Evolutionary conservation across 1,140 invertebrate species (phyloP).

Genomic region (Drosophila gunungcola): DNA sequence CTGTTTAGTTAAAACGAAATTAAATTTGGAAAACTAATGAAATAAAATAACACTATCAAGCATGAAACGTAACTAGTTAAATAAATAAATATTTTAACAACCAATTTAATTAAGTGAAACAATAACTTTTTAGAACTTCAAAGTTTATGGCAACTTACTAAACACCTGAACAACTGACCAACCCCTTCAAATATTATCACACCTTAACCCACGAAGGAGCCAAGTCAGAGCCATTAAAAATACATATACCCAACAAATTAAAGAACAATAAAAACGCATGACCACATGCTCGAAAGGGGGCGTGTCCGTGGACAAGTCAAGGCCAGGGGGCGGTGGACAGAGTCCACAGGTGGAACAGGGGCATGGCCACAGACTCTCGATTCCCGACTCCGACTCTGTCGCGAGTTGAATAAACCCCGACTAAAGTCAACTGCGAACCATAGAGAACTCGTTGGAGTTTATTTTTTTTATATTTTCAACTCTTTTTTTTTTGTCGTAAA

Average conservation of each 20-base stretch:
- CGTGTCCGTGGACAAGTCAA: constrained; percentile 17
- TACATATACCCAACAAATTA: constrained; percentile 42
- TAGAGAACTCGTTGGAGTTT: constrained; percentile 66
- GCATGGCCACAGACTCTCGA: constrained; percentile 25
- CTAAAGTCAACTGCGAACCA: constrained; percentile 56
- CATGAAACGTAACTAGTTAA: background rate
- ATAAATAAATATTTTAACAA: background rate
- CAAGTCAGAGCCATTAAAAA: constrained; percentile 30
- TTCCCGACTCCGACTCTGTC: constrained; percentile 21
- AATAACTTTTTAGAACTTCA: background rate
- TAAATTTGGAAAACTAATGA: too few species aligned
- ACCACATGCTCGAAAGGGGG: constrained; percentile 27
- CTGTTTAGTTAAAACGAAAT: too few species aligned
- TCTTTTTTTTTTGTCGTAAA: constrained; percentile 33
- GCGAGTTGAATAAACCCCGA: constrained; percentile 72
- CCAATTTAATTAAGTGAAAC: background rate
- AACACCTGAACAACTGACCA: constrained; percentile 15
- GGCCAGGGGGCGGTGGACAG: constrained; percentile 17
- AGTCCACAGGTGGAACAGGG: constrained; percentile 41
- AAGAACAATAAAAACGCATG: constrained; percentile 47
- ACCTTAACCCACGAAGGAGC: constrained; percentile 15
- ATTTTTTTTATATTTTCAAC: constrained; percentile 40
- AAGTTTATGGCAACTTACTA: constrained; percentile 9
- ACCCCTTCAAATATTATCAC: constrained; percentile 39
- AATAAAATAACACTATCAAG: background rate